A percentile compares a stretch with the other conserved stretches of the same genome.
Evolutionary conservation across 1,140 invertebrate genomes (phyloP).

Genomic region (Ericerus pela): DNA sequence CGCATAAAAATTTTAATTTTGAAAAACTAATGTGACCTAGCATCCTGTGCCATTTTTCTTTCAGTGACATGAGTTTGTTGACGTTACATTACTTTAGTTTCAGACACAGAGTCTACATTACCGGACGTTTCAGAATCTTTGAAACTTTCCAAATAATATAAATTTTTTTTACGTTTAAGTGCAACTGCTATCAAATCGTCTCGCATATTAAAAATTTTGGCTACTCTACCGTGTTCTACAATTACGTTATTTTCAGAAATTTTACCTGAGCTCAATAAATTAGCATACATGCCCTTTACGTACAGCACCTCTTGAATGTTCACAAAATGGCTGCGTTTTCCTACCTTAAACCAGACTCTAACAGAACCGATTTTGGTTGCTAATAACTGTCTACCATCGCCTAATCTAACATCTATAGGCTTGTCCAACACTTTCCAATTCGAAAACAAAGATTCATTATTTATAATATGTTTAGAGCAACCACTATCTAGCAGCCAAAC

Average conservation of each 20-base stretch:
- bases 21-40: conserved; percentile 23
- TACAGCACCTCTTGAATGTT: conserved; percentile 20
- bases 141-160: too few relatives aligned
- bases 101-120: not conserved
- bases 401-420: too few relatives aligned
- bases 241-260: conserved; percentile 16
- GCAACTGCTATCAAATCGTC: not conserved
- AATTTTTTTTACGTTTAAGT: conserved; percentile 4
- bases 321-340: conserved; percentile 13
- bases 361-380: too few relatives aligned
- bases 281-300: too few relatives aligned
- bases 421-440: conserved; percentile 17
- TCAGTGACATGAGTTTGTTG: not conserved
- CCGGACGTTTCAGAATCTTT: not conserved
- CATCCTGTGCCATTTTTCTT: conserved; percentile 11
- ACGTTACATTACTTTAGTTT: not conserved
- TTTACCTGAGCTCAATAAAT: conserved; percentile 18
- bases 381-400: too few relatives aligned
- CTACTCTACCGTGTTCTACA: conserved; percentile 14
- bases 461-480: too few relatives aligned
- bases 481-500: too few relatives aligned
- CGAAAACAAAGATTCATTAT: conserved; percentile 16
- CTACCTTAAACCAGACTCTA: too few relatives aligned
- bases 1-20: conserved; percentile 19
- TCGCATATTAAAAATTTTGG: not conserved